Percentiles rank a stretch among this genome's conserved stretches.
Evolutionary conservation across 2,797 vertebrate species (phyloP).

Genomic region (Phylloscopus collybita): DNA sequence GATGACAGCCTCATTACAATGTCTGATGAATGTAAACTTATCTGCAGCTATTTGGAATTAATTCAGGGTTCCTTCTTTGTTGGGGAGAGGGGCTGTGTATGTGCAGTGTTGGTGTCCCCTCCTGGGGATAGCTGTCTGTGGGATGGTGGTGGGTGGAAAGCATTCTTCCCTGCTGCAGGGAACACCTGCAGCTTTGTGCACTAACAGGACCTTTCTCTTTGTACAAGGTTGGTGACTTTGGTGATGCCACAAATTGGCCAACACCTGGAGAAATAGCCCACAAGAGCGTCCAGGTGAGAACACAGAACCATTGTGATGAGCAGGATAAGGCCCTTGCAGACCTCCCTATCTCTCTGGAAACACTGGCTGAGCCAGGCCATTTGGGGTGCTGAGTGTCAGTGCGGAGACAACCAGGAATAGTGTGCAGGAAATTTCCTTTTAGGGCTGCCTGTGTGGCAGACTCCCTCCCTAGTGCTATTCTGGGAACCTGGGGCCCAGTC

Average conservation of each 20-base stretch:
- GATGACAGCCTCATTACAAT: fast-evolving
- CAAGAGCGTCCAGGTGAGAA: slow-evolving; percentile 91
- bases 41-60: background rate
- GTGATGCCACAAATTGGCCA: slow-evolving; percentile 97
- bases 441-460: slow-evolving; percentile 25
- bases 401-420: slow-evolving; percentile 61
- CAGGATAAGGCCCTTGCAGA: background rate
- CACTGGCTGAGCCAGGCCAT: background rate
- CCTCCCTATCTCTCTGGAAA: background rate
- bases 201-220: slow-evolving; percentile 29
- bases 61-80: background rate
- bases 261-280: slow-evolving; percentile 97
- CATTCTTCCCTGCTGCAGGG: background rate
- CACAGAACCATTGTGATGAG: fast-evolving
- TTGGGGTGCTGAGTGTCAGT: slow-evolving; percentile 42
- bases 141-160: background rate
- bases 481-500: slow-evolving; percentile 42
- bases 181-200: background rate
- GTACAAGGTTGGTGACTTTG: slow-evolving; percentile 93
- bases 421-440: slow-evolving; percentile 64
- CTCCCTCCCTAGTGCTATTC: slow-evolving; percentile 60
- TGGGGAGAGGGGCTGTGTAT: background rate
- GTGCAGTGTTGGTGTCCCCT: background rate
- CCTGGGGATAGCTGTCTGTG: background rate
- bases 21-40: background rate